Base-by-base conservation (phyloP, 2,797 vertebrate genomes). In the Coregonus sp. region DNA sequence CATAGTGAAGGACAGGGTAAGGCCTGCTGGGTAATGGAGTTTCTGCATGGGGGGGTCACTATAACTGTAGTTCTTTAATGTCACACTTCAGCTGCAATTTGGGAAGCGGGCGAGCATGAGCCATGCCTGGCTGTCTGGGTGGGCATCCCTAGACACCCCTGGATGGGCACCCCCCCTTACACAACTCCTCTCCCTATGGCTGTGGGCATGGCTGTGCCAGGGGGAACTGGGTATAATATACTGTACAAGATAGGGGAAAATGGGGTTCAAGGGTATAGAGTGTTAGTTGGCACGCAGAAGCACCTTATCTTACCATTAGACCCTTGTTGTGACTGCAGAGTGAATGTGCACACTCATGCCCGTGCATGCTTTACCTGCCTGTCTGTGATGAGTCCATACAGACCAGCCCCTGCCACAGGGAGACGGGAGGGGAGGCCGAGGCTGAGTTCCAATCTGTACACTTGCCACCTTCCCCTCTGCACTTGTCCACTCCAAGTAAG, bases 1-100 rank as follows among this genome's bases (percentile, higher is more conserved):
- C 93, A 92, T 94, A 94, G 93, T 90, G 91, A 94, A 95, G 91
- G 93, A 95, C 90, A 94, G 94, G 94, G 94, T 95, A 95, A 95
- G 94, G 82, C 85, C 83, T 89, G 81, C 82, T 93, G 87, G 88
- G 86, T 89, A 85, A 88, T 88, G 89, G 86, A 80, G 88, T 91
- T 89, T 85, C 79, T 94, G 94, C 94, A 95, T 94, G 94, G 25
- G 25, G 25, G 25, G 90, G 81, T 89, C 86, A 86, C 89, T 75
- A 75, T 76, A 73, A 76, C 76, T 89, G 68, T 80, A 94, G 92
- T 93, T 47, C 71, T 79, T 59, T 76, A 54, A 75, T 76, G 76
- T 75, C 78, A 76, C 75, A 88, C 87, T 88, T 82, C 68, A 85
- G 80, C 84, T 66, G 78, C 37, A 79, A 70, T 78, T 74, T 40